phyloP scores from a whole-genome alignment of 2,888 invertebrate species.

The Beris morrisii region DNA sequence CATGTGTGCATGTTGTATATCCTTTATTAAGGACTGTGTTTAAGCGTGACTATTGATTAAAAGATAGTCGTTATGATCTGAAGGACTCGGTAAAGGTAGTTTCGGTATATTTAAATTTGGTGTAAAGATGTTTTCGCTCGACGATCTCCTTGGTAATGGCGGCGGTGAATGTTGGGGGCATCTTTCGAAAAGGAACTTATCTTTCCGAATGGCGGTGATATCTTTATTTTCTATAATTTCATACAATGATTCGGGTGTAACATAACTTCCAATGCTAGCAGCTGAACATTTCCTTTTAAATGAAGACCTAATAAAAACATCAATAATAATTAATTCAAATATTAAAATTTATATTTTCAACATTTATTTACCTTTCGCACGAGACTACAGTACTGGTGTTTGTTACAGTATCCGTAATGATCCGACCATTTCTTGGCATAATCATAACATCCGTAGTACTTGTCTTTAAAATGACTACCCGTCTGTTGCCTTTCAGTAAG shows the following conservation, averaged over 20 bases:
- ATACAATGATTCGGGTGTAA: conserved; percentile 20
- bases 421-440: background rate
- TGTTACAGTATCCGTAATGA: conserved; percentile 3
- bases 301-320: too few species aligned
- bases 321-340: too few species aligned
- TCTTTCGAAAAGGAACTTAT: conserved; percentile 17
- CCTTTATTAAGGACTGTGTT: background rate
- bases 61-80: background rate
- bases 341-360: too few species aligned
- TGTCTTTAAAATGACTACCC: conserved; percentile 42
- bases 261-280: conserved; percentile 22
- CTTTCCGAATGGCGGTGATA: background rate
- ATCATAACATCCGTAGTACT: too few species aligned
- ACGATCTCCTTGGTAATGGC: conserved; percentile 13
- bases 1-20: too few species aligned
- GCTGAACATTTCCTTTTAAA: conserved; percentile 8
- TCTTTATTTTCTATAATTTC: conserved; percentile 21
- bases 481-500: conserved; percentile 49
- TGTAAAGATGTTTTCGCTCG: background rate
- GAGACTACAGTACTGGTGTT: conserved; percentile 1
- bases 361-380: conserved; percentile 1
- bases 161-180: conserved; percentile 16
- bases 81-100: background rate
- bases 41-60: background rate
- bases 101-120: background rate